phyloP scores from a whole-genome alignment of 2,797 vertebrate species.

The Harpagifer antarcticus region DNA sequence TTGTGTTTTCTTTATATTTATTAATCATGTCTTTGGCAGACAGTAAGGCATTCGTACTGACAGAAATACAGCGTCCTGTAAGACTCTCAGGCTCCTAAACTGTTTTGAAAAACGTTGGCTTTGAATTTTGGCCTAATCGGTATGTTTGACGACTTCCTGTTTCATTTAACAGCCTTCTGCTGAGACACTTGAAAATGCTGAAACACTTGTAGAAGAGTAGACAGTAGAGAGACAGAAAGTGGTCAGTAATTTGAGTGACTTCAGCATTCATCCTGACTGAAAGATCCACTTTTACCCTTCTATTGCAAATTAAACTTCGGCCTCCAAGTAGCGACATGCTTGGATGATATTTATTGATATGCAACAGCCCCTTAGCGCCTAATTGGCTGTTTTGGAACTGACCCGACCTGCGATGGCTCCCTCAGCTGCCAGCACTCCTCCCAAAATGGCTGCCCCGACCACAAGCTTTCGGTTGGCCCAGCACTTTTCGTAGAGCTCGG shows the following conservation, averaged over 20 bases:
- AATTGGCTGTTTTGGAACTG: conserved; percentile 77
- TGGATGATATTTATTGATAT: conserved; percentile 74
- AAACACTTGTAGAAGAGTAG: conserved; percentile 35
- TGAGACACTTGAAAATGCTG: conserved; percentile 58
- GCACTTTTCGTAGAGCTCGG: conserved; percentile 68
- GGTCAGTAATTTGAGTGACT: conserved; percentile 41
- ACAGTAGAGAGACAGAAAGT: conserved; percentile 22
- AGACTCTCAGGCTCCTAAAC: conserved; percentile 52
- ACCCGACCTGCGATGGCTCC: conserved; percentile 70
- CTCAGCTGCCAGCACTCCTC: conserved; percentile 70
- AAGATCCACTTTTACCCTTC: conserved; percentile 52
- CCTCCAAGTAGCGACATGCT: conserved; percentile 69
- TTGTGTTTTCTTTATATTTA: conserved; percentile 62
- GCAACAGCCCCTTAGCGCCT: conserved; percentile 60
- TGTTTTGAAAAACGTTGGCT: conserved; percentile 43
- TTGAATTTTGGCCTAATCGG: conserved; percentile 30
- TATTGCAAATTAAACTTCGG: conserved; percentile 42
- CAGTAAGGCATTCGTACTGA: conserved; percentile 38
- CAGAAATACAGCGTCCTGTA: conserved; percentile 62
- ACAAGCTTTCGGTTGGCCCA: conserved; percentile 61
- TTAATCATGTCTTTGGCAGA: conserved; percentile 59
- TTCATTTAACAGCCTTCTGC: conserved; percentile 62
- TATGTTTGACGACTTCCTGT: conserved; percentile 54
- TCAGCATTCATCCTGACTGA: conserved; percentile 39
- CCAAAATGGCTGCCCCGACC: conserved; percentile 76